Evolutionary conservation across 2,113 vertebrate genomes (phyloP).

Genomic region (Sceloporus tristichus): DNA sequence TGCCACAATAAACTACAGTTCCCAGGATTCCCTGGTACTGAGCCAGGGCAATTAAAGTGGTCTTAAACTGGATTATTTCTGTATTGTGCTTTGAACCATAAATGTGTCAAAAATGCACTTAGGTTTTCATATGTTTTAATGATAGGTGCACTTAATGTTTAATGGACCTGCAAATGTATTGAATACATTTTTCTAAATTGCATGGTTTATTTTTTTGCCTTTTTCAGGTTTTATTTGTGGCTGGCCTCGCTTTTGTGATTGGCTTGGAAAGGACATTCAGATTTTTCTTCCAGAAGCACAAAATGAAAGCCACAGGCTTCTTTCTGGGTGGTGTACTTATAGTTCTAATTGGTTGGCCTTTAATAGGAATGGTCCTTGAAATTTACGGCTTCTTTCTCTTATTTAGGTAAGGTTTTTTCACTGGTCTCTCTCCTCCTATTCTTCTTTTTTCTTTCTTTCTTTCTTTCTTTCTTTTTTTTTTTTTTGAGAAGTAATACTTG

Average conservation of each 20-base stretch:
- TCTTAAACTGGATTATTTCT: neutral
- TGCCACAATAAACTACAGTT: no score
- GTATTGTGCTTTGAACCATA: neutral
- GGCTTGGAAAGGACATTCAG: conserved; percentile 96
- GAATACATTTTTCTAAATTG: neutral
- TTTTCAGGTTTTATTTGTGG: conserved; percentile 94
- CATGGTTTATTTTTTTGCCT: neutral
- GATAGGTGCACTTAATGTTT: neutral
- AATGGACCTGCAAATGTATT: neutral
- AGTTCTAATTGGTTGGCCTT: conserved; percentile 96
- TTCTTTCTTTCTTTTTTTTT: conserved; percentile 11
- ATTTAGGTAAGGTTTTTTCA: conserved; percentile 86
- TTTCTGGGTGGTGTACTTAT: conserved; percentile 96
- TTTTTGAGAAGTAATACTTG: conserved; percentile 7
- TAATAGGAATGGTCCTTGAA: conserved; percentile 95
- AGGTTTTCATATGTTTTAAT: neutral
- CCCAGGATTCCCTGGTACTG: no score
- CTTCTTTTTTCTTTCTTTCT: no score
- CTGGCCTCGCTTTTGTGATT: conserved; percentile 95
- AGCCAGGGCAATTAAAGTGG: no score
- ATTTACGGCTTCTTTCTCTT: conserved; percentile 97
- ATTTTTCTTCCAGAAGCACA: conserved; percentile 99
- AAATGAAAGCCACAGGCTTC: conserved; percentile 95
- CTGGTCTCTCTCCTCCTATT: neutral
- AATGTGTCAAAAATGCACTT: no score